Base-by-base conservation (phyloP, 2,113 vertebrate species). In the Gobius niger region DNA sequence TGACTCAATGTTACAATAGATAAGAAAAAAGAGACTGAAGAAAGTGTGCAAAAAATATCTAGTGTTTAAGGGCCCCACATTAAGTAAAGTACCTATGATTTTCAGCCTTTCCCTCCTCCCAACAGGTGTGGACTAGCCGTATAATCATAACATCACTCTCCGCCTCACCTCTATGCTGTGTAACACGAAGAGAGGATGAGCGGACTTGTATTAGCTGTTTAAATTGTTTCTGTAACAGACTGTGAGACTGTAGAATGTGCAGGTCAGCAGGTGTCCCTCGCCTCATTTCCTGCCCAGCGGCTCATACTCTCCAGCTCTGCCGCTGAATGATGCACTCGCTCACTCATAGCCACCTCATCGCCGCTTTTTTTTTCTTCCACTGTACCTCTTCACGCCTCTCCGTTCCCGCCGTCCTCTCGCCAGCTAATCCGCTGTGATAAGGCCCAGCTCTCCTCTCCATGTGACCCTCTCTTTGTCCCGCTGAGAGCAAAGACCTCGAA, bases 281-380 rank as follows among this genome's bases (percentile, higher is more conserved):
- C 76, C 79, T 90, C 77, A 84, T 89, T 87, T 90, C 87, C 85
- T 86, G 78, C 81, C 70, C 84, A 75, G 78, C 69, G 47, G 84
- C 74, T 76, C 64, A 81, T 76, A 61, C 67, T 67, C 70, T 77
- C 59, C 68, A 68, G 54, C 50, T 8, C 60, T 12, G 2, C 66
- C 44, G 59, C 61, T 72, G 80, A 80, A 71, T 71, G 70, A 87
- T 62, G 52, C 46, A 67, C 52, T 68, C 76, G 63, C 74, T 76
- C 72, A 47, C 66, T 52, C 75, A 41, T 53, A 75, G 50, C 18
- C 73, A 65, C 75, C 69, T 68, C 18, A 12, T 54, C 24, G 52
- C 52, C 68, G 49, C 66, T 73, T 64, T 84, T 60, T 52, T 52
- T 7, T 13, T 6, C 49, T 13, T n/a, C 18, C 72, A 64, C 68